Evolutionary conservation across 2,113 vertebrate genomes (phyloP), one percentile per base, ranked within the genome.

Genomic region (Coryphaenoides rupestris): DNA sequence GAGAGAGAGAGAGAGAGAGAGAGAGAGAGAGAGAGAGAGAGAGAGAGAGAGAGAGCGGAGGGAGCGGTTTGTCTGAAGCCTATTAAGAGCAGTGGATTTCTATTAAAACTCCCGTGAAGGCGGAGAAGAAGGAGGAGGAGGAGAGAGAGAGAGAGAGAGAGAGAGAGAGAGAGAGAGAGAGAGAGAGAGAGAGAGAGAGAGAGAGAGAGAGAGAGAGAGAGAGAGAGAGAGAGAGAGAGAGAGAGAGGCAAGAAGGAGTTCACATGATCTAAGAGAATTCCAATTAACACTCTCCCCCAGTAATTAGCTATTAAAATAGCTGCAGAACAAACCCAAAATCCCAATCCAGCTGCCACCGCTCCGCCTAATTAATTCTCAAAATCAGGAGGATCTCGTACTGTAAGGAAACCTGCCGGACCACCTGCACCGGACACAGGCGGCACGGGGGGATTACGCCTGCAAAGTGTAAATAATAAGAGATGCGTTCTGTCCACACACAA

Each of bases 281-380:
- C 93, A 94, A 94, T 96, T 95, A 95, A 94, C 93, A 93, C 92
- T 92, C 93, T 92, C 76, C 72, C 86, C 81, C 91, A 89, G 89
- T 94, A 95, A 95, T 95, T 95, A 95, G 92, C 86, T 92, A 92
- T 94, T 93, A 93, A 94, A 93, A 87, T 86, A 92, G 81, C 87
- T 89, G 90, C 92, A 81, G 91, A 92, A 92, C 91, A 92, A 92
- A 89, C 78, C 77, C 82, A 88, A 91, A 90, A 90, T 89, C 89
- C 85, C 89, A 89, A 83, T 78, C 60, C 70, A 77, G 72, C 76
- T 23, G 64, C 76, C 66, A 60, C 60, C 16, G 28, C 58, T 28
- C 17, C 50, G 63, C 63, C 72, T 80, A 86, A 88, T 88, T 85
- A 84, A 87, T 83, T 89, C 76, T 69, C 40, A 68, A 75, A 50